A percentile compares a stretch with the other conserved stretches of the same genome.
Conservation (phyloP, 2,113 vertebrate genomes). For the rabbit (Oryctolagus cuniculus) region mOryCun1.1 NC_091434.1:26525501-26526000, state of each 20-base stretch:
- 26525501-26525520: background rate
- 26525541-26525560: background rate
- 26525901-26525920: conserved; percentile 2
- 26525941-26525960: background rate
- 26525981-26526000: background rate
- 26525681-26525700: conserved; percentile 15
- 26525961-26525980: background rate
- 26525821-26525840: conserved; percentile 7
- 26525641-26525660: background rate
- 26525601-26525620: background rate
- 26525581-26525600: background rate
- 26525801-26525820: conserved; percentile 35
- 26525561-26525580: background rate
- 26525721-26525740: background rate
- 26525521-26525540: background rate
- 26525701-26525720: background rate
- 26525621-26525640: background rate
- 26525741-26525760: conserved; percentile 46
- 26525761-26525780: conserved; percentile 19
- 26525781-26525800: conserved; percentile 6
- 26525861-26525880: conserved; percentile 28
- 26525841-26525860: conserved; percentile 58
- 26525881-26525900: background rate
- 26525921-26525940: background rate
- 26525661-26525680: background rate